Evolutionary conservation across 2,797 vertebrate species (phyloP), one percentile per base, ranked within the genome.

Genomic region (Adelosebastes latens): DNA sequence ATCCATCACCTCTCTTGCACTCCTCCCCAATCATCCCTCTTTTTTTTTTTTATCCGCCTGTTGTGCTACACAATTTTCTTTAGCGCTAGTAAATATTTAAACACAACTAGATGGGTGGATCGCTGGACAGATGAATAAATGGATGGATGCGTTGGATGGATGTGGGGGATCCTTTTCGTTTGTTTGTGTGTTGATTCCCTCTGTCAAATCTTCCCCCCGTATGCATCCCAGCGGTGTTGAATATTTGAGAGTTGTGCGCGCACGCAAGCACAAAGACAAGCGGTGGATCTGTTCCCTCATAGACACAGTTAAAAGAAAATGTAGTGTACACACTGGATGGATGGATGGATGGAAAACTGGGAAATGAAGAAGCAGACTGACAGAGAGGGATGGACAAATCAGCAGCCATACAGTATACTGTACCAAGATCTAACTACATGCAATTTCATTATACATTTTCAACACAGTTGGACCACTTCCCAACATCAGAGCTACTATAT

Each of bases 1-100:
- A 90, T 85, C 78, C 66, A 60, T 85, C 83, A 70, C 53, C 46
- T 22, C 49, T 63, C 42, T 31, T 63, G 10, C 75, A 74, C 52
- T 79, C 80, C 72, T 83, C 75, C 86, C 93, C 83, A 83, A 56
- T 88, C 91, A 56, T 78, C 63, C 79, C 16, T 36, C 46, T 49
- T 75, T 69, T 85, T 36, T 42, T 46, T 83, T 75, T 66, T 16
- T 16, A 39, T 49, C 72, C 83, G 72, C 81, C 75, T 86, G 88
- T 93, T 87, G 77, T 76, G 82, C 88, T 89, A 88, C 89, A 89
- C 82, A 87, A 74, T 93, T 94, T 95, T 94, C 94, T 96, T 95
- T 96, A 94, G 87, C 87, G 68, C 90, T 92, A 60, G 81, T 93
- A 88, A 94, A 96, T 94, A 92, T 94, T 95, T 94, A 91, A 95